Evolutionary conservation across 1,140 invertebrate species (phyloP), one percentile per base, ranked within the genome.

Genomic region (Brachionus calyciflorus): DNA sequence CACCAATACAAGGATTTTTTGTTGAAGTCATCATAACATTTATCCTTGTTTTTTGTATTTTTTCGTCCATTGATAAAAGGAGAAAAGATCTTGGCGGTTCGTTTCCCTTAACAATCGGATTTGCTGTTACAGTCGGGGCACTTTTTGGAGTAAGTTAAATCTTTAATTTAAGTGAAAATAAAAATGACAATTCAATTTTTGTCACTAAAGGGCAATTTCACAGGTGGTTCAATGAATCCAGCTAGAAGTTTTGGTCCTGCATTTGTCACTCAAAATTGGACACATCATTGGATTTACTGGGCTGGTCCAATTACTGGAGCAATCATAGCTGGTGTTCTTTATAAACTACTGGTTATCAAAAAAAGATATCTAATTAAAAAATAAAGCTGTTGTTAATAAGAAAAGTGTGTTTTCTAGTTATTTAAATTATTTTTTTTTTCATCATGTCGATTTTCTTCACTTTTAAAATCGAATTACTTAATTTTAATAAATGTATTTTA

Each of bases 1-100:
- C 81, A 24, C 48, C 75, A 0, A 78, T 79, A 53, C 91, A 95
- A 87, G 93, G 89, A 0, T 86, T 94, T 48, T 85, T 91, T 9
- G 88, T 96, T 30, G 94, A 97, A 84, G 88, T 90, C 0, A 83
- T 95, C 78, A 89, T 94, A 78, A 95, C 93, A 0, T 94, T 95
- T 82, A 86, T 96, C 1, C 85, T 96, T 77, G 89, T 96, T 0
- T 87, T 95, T 49, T 91, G 93, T 9, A 91, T 96, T 4, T 91
- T 93, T 79, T 91, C 90, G 0, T 92, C 92, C 0, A 92, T 90
- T 60, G 94, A 97, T 83, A 79, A 79, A 9, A 88, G 89, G 48
- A 88, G 93, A 53, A 88, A 84, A 40, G 93, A 95, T 83, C 86
- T 93, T 33, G 90, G 89, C 79, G 93, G 93, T 24, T 93, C 92